Conservation (phyloP, 2,888 invertebrate genomes). For the Carterocephalus palaemon region DNA sequence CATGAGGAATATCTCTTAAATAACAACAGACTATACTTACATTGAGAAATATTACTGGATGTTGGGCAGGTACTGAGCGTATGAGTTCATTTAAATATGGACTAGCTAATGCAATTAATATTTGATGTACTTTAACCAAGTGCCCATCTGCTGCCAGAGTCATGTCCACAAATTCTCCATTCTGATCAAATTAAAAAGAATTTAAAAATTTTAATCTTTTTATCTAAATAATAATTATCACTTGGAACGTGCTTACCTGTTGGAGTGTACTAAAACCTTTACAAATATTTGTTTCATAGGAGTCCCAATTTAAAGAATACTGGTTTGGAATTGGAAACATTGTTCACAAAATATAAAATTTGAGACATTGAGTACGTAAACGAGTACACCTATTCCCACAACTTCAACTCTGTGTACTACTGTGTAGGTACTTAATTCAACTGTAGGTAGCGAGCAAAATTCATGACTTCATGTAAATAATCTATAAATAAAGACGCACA, state of each 20-base stretch:
- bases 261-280: conserved; percentile 48
- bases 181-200: conserved; percentile 42
- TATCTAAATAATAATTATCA: conserved; percentile 6
- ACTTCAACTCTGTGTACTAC: too few species aligned
- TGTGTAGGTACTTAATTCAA: too few species aligned
- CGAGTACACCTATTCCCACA: too few species aligned
- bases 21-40: too few species aligned
- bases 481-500: too few species aligned
- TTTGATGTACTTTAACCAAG: conserved; percentile 62
- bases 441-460: too few species aligned
- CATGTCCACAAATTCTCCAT: conserved; percentile 67
- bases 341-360: too few species aligned
- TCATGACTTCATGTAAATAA: too few species aligned
- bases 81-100: conserved; percentile 61
- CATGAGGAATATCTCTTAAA: too few species aligned
- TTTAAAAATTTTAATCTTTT: conserved; percentile 3
- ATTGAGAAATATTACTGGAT: conserved; percentile 61
- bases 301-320: conserved; percentile 40
- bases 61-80: conserved; percentile 45
- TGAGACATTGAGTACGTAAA: too few species aligned
- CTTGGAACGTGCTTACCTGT: conserved; percentile 39
- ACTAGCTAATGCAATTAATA: conserved; percentile 58
- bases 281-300: conserved; percentile 40
- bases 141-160: conserved; percentile 64
- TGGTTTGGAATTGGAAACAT: conserved; percentile 2